Percentiles rank a stretch among this genome's conserved stretches.
Evolutionary conservation across 2,888 invertebrate genomes (phyloP).

Genomic region (Coleophora deauratella): DNA sequence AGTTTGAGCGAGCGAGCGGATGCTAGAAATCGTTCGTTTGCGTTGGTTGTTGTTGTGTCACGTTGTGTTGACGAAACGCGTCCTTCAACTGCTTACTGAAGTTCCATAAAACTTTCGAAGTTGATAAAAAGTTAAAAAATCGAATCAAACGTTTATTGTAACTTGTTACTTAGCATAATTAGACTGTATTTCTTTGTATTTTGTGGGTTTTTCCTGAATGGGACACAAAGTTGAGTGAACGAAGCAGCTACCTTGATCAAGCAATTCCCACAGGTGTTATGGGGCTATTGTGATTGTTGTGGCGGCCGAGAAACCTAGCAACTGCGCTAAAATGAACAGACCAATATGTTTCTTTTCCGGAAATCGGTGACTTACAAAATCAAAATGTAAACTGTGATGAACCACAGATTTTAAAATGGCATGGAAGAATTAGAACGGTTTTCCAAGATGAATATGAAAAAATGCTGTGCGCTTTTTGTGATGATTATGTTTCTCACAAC

Average conservation of each 20-base stretch:
- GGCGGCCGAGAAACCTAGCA: constrained; percentile 58
- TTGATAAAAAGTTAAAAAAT: constrained; percentile 31
- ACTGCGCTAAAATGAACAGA: constrained; percentile 34
- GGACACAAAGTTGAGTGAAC: constrained; percentile 63
- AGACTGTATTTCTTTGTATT: neutral
- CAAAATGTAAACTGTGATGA: constrained; percentile 12
- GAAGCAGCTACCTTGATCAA: constrained; percentile 31
- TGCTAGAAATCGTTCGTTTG: constrained; percentile 21
- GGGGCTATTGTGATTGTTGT: constrained; percentile 48
- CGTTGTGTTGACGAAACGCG: constrained; percentile 25
- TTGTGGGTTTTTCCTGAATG: constrained; percentile 20
- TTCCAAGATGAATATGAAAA: constrained; percentile 49
- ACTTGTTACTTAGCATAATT: constrained; percentile 7
- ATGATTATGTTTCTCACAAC: constrained; percentile 28
- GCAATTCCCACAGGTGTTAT: constrained; percentile 62
- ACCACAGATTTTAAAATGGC: constrained; percentile 27
- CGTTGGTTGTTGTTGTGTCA: constrained; percentile 15
- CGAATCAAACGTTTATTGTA: constrained; percentile 15
- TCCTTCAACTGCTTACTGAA: constrained; percentile 38
- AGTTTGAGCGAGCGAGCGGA: too few relatives aligned
- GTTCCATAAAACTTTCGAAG: constrained; percentile 49
- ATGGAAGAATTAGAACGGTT: constrained; percentile 67
- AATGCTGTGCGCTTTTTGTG: constrained; percentile 33
- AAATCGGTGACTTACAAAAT: constrained; percentile 11
- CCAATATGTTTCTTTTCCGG: constrained; percentile 10